These are phyloP conservation scores for Pilophorus perplexus DNA, from an alignment of 2,888 invertebrate species.

Conservation along the genomic window DNA sequence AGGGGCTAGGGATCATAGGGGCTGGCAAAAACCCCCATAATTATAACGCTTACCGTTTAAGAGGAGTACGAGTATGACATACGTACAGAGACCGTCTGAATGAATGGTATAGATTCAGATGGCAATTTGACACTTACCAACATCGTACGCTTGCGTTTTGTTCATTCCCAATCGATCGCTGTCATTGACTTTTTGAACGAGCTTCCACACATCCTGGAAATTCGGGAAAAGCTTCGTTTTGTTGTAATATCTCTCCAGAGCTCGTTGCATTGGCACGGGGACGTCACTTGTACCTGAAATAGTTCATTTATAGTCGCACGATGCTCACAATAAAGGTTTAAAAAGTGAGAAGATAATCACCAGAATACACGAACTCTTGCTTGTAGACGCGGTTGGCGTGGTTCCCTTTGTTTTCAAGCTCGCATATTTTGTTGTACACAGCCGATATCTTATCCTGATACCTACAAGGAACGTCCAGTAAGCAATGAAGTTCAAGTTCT, in stretches of 20 bases:
- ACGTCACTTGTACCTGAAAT: slow-evolving; percentile 21
- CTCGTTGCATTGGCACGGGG: slow-evolving; percentile 46
- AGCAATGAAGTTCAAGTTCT: too few species aligned
- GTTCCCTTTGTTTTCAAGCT: slow-evolving; percentile 43
- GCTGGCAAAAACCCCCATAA: too few species aligned
- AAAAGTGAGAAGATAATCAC: too few species aligned
- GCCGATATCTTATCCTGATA: slow-evolving; percentile 54
- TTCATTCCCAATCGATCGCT: too few species aligned
- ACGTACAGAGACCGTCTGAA: too few species aligned
- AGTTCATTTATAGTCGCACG: background rate
- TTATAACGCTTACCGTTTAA: too few species aligned
- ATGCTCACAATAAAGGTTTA: background rate
- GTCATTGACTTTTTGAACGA: slow-evolving; percentile 52
- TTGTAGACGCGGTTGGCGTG: slow-evolving; percentile 45
- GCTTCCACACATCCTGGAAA: slow-evolving; percentile 53
- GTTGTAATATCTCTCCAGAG: slow-evolving; percentile 53
- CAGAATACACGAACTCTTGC: slow-evolving; percentile 27
- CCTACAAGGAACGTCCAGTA: too few species aligned
- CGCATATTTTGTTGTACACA: slow-evolving; percentile 52
- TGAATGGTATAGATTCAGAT: too few species aligned
- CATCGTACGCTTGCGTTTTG: too few species aligned
- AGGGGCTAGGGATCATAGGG: too few species aligned
- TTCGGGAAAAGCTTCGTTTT: slow-evolving; percentile 54
- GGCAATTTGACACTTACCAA: too few species aligned
- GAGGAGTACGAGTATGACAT: too few species aligned